phyloP scores from a whole-genome alignment of 2,888 invertebrate species.

The Megaustenia siamemsis region DNA sequence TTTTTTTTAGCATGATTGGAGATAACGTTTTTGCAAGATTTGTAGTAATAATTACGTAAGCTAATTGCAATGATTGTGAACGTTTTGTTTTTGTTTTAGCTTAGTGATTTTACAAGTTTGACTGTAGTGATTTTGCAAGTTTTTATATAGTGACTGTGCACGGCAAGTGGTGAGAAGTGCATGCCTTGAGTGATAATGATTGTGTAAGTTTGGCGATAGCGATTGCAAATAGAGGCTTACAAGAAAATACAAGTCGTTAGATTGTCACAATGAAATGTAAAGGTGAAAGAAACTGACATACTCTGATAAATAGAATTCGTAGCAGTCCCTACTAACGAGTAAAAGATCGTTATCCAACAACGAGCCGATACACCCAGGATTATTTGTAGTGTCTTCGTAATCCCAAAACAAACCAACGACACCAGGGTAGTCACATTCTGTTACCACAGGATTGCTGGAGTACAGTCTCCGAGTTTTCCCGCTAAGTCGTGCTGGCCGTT shows the following conservation, averaged over 20 bases:
- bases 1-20: no score
- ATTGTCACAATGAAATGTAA: background rate
- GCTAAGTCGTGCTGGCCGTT: constrained; percentile 25
- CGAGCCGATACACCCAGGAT: background rate
- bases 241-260: background rate
- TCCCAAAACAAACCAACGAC: constrained; percentile 37
- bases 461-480: constrained; percentile 16
- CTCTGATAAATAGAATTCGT: background rate
- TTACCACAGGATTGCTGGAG: background rate
- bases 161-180: no score
- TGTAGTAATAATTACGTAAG: no score
- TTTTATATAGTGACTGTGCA: no score
- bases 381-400: background rate
- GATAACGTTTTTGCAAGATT: no score
- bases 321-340: background rate
- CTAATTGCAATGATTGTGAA: no score
- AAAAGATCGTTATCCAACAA: constrained; percentile 1
- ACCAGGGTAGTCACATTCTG: constrained; percentile 46
- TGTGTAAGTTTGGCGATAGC: no score
- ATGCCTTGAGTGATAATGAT: no score
- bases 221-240: background rate
- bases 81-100: no score
- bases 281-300: background rate
- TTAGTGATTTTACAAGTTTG: no score
- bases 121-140: no score